Evolutionary conservation across 2,113 vertebrate species (phyloP).

Genomic region (Talpa occidentalis): DNA sequence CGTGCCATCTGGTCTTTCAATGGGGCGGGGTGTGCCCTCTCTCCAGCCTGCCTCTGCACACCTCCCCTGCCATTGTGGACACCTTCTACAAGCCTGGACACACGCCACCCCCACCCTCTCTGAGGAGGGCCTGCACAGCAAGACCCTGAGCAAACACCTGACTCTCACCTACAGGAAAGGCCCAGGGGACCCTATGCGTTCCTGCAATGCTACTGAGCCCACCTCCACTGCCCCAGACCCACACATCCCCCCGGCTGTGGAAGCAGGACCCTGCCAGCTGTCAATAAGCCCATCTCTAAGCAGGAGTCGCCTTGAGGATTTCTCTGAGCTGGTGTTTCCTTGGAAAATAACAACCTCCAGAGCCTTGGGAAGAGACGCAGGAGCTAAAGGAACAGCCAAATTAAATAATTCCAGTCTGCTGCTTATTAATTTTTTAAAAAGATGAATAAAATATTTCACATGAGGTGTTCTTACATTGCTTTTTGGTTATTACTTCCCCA

Average conservation of each 20-base stretch:
- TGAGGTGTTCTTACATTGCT: background rate
- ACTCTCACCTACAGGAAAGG: background rate
- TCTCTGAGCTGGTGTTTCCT: background rate
- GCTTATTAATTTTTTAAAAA: constrained; percentile 55
- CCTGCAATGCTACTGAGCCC: background rate
- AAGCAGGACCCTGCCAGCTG: background rate
- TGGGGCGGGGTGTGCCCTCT: background rate
- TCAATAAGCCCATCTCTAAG: background rate
- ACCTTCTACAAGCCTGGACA: too few species aligned
- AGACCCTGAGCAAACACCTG: background rate
- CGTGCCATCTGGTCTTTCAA: background rate
- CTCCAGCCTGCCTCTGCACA: background rate
- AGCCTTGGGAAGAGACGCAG: constrained; percentile 6
- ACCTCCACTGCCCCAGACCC: background rate
- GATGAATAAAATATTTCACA: constrained; percentile 38
- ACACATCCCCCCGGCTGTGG: background rate
- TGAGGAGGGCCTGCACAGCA: background rate
- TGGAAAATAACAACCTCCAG: constrained; percentile 15
- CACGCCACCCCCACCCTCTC: background rate
- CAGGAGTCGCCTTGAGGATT: constrained; percentile 9
- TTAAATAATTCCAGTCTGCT: constrained; percentile 30
- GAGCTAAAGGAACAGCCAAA: background rate
- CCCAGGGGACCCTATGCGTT: too few species aligned
- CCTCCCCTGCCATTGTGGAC: background rate
- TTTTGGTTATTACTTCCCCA: constrained; percentile 22